Percentiles rank a stretch among this genome's conserved stretches.
Conservation (phyloP, 1,140 invertebrate species). For the Nymphalis io region DNA sequence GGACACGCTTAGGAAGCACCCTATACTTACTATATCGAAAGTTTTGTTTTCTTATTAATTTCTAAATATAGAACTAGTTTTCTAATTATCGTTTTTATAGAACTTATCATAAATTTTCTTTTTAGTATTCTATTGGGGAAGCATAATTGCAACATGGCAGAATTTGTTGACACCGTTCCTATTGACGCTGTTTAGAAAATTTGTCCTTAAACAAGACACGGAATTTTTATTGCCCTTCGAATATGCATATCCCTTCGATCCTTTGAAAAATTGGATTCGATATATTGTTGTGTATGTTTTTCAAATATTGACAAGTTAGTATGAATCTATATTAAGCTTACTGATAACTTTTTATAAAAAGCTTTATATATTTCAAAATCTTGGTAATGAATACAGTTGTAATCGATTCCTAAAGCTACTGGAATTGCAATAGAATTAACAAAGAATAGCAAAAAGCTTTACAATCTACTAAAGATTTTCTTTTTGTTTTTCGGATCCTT, state of each 20-base stretch:
- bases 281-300: slow-evolving; percentile 38
- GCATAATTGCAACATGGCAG: slow-evolving; percentile 20
- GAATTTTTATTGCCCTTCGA: slow-evolving; percentile 22
- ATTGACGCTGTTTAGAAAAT: slow-evolving; percentile 19
- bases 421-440: background rate
- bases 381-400: too few species aligned
- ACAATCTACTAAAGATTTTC: too few species aligned
- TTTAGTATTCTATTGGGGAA: slow-evolving; percentile 40
- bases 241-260: slow-evolving; percentile 36
- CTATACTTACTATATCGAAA: too few species aligned
- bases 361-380: too few species aligned
- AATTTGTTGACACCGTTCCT: slow-evolving; percentile 29
- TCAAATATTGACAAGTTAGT: slow-evolving; percentile 40
- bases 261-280: slow-evolving; percentile 32
- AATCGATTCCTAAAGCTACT: too few species aligned
- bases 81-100: background rate
- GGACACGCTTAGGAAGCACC: too few species aligned
- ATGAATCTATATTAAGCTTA: background rate
- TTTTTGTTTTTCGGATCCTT: too few species aligned
- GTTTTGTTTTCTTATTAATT: too few species aligned
- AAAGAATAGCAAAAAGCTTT: background rate
- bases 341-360: too few species aligned
- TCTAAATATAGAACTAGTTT: too few species aligned
- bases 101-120: background rate
- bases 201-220: slow-evolving; percentile 13